Evolutionary conservation across 2,113 vertebrate genomes (phyloP).

Genomic region (Hydropotes inermis): DNA sequence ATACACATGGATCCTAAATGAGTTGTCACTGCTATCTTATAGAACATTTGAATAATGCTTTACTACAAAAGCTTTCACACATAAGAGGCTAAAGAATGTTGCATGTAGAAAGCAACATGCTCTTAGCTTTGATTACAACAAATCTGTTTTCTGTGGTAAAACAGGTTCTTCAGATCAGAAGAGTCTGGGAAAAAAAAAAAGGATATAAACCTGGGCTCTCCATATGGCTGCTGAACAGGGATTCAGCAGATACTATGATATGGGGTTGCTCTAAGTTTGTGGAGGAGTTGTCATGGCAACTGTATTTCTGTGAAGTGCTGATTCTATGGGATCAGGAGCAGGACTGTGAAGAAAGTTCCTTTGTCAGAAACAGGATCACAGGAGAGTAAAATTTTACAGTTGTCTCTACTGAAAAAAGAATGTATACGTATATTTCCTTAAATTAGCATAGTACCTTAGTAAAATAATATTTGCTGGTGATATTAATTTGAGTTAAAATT

Average conservation of each 20-base stretch:
- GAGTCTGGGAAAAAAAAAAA: background rate
- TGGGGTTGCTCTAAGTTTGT: constrained; percentile 38
- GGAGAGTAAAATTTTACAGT: background rate
- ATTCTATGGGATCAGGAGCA: constrained; percentile 6
- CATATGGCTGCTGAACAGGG: background rate
- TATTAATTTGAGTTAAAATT: background rate
- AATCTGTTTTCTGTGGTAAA: background rate
- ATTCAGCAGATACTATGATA: background rate
- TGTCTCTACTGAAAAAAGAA: background rate
- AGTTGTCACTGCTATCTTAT: background rate
- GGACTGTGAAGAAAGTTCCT: constrained; percentile 20
- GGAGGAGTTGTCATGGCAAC: constrained; percentile 52
- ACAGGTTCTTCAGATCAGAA: background rate
- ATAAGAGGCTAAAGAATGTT: background rate
- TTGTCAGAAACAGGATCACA: background rate
- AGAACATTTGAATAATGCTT: background rate
- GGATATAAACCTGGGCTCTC: background rate
- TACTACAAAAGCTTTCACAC: background rate
- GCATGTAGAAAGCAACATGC: background rate
- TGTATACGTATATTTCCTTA: background rate
- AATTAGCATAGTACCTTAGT: background rate
- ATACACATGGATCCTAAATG: background rate
- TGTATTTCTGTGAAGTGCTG: constrained; percentile 20
- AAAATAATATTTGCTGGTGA: background rate
- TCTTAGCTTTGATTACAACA: background rate